Evolutionary conservation across 2,888 invertebrate species (phyloP), one percentile per base, ranked within the genome.

Genomic region (Pharmacophagus antenor): DNA sequence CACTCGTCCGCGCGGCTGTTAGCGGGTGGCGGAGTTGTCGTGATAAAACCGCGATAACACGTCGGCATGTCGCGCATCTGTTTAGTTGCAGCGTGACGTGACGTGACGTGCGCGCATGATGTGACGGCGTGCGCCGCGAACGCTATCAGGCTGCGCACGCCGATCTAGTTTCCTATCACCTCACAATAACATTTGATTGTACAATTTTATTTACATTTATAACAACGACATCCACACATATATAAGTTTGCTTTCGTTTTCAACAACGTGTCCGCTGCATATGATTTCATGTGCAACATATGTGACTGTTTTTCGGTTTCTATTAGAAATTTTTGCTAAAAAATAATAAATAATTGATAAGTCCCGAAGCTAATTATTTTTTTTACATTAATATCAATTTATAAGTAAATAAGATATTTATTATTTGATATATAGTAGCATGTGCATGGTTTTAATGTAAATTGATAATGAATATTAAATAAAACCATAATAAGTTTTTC

Each of bases 51-150:
- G 55, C 58, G 68, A 69, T 69, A 69, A 64, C 65, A 63, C 63
- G 68, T 62, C 65, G 65, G 67, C 65, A 62, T 62, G 58, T 56
- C 60, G 62, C 63, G 62, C 70, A 70, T 70, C 70, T 70, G 70
- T 67, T 67, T 44, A 56, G 44, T 46, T 46, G 49, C 62, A 63
- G 61, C 62, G 56, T 64, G 52, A 59, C 46, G 20, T 15, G 48
- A 17, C 52, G 60, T 37, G 51, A 37, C n/a, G n/a, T n/a, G n/a
- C n/a, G n/a, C n/a, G n/a, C n/a, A n/a, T n/a, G n/a, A n/a, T n/a
- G n/a, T n/a, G n/a, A n/a, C n/a, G n/a, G n/a, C n/a, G 56, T 48
- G 44, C 44, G 60, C 49, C 25, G 27, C 56, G 64, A 65, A 65
- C 55, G 51, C 22, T 52, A 60, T 63, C 62, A 15, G 22, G 15